Evolutionary conservation across 2,888 invertebrate species (phyloP), one percentile per base, ranked within the genome.

Genomic region (Athrips mouffetella): DNA sequence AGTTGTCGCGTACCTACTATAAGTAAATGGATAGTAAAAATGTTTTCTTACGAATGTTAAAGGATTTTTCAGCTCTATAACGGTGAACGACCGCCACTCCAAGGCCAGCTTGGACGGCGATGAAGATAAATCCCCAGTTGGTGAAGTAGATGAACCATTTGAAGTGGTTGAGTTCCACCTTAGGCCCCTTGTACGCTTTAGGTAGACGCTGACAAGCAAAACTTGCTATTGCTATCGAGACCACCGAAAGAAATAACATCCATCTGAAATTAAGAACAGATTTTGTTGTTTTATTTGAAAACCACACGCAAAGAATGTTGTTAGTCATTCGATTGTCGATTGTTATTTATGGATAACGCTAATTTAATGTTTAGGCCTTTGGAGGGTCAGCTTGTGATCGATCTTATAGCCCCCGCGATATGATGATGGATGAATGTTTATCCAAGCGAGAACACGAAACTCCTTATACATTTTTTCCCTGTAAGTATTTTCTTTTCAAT

Each of bases 61-160:
- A 71, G 20, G 60, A 58, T 54, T 77, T 78, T 50, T 78, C 70
- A 25, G 65, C 57, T 53, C 76, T 67, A 70, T 86, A 90, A 21
- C 84, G 77, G 48, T 85, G 82, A 0, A 91, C 89, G 0, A 91
- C 79, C 1, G 76, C 67, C 0, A 89, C 75, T 0, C 89, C 91
- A 0, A 93, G 64, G 0, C 90, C 67, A 0, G 92, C 81, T 63
- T 94, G 93, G 1, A 89, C 48, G 0, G 87, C 76, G 52, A 92
- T 91, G 39, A 91, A 58, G 7, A 89, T 65, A 65, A 90, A 90
- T 29, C 93, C 93, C 93, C 94, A 94, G 73, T 94, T 92, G 8
- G 94, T 94, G 62, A 94, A 89, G 72, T 92, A 94, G 55, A 93
- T 92, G 49, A 91, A 89, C 93, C 93, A 94, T 63, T 92, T 92